Evolutionary conservation across 2,888 invertebrate genomes (phyloP).

Genomic region (Silvanus unidentatus): DNA sequence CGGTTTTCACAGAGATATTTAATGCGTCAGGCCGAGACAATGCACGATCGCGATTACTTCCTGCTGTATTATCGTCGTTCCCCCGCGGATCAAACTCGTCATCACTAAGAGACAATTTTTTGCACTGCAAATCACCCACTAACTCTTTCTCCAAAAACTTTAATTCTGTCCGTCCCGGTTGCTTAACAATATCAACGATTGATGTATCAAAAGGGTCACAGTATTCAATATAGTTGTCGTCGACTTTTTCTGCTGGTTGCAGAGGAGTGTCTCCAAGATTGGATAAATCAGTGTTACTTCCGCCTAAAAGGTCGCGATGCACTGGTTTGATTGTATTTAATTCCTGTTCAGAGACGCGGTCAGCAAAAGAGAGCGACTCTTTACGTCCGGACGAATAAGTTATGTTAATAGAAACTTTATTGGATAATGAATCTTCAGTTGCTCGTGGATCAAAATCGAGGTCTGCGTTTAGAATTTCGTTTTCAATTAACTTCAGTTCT

Average conservation of each 20-base stretch:
- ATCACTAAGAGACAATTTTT: conserved; percentile 47
- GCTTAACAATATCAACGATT: conserved; percentile 61
- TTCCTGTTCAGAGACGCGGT: conserved; percentile 46
- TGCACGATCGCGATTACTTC: conserved; percentile 39
- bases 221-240: conserved; percentile 53
- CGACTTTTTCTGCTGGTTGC: conserved; percentile 52
- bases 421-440: conserved; percentile 46
- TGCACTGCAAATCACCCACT: conserved; percentile 52
- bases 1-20: conserved; percentile 43
- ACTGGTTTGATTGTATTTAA: conserved; percentile 45
- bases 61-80: conserved; percentile 52
- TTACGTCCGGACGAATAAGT: conserved; percentile 59
- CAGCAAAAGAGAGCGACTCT: conserved; percentile 49
- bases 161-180: conserved; percentile 72
- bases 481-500: conserved; percentile 55
- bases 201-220: conserved; percentile 87
- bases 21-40: conserved; percentile 61
- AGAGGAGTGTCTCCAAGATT: conserved; percentile 64
- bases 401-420: conserved; percentile 54
- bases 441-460: conserved; percentile 61
- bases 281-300: conserved; percentile 70
- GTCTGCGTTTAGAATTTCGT: conserved; percentile 48
- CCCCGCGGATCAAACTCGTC: conserved; percentile 79
- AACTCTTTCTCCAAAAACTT: conserved; percentile 74
- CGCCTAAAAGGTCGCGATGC: conserved; percentile 65